phyloP scores from a whole-genome alignment of 1,140 invertebrate species.

The Laodelphax striatellus region DNA sequence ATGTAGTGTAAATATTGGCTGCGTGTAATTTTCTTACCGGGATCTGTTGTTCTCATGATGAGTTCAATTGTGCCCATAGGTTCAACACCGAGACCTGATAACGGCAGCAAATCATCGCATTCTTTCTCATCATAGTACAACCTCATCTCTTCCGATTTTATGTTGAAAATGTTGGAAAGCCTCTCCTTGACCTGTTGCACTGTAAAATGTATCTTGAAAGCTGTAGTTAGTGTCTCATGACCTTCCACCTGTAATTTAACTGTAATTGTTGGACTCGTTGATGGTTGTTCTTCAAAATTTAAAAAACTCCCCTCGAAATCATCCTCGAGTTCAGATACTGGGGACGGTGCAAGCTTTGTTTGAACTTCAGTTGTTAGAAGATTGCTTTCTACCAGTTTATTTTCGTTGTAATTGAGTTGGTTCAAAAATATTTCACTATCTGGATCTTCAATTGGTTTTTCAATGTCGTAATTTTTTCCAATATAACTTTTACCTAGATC shows the following conservation, averaged over 20 bases:
- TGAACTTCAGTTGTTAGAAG: no score
- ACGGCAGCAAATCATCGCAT: conserved; percentile 10
- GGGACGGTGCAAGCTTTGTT: no score
- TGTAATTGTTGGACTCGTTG: conserved; percentile 5
- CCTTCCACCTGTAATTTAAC: conserved; percentile 15
- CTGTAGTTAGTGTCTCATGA: conserved; percentile 13
- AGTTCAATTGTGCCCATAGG: conserved; percentile 18
- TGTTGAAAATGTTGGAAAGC: conserved; percentile 1
- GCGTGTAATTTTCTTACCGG: neutral
- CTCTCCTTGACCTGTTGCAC: conserved; percentile 9
- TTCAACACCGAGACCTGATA: conserved; percentile 16
- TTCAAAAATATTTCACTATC: no score
- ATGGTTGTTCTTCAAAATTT: no score
- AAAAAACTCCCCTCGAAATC: no score
- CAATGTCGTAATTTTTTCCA: no score
- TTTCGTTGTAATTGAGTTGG: no score
- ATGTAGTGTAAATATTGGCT: conserved; percentile 7
- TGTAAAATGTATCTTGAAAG: conserved; percentile 12
- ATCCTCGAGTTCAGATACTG: no score
- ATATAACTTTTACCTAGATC: no score
- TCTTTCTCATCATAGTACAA: neutral
- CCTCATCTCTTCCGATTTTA: conserved; percentile 2
- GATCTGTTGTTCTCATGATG: neutral
- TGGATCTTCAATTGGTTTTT: no score
- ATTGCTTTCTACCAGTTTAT: no score